phyloP scores from a whole-genome alignment of 2,888 invertebrate species.

The Rhimphoctona megacephalus region DNA sequence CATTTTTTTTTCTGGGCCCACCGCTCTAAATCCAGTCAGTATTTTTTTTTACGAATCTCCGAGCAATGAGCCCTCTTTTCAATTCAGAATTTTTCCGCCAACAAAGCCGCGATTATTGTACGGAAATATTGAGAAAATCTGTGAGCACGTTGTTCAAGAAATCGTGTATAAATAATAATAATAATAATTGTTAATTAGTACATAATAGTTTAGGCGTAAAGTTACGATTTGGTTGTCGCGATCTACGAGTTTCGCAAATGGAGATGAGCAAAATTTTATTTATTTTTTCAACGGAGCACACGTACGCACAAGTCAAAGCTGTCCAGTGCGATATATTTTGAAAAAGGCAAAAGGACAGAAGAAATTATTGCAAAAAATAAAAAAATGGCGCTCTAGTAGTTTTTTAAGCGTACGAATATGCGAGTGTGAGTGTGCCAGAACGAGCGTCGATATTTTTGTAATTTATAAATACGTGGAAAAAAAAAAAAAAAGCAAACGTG shows the following conservation, averaged over 20 bases:
- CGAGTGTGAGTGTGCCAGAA: conserved; percentile 38
- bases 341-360: not conserved
- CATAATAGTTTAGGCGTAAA: conserved; percentile 5
- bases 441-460: conserved; percentile 76
- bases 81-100: not conserved
- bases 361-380: not conserved
- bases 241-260: not conserved
- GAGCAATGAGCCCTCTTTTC: conserved; percentile 13
- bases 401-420: not conserved
- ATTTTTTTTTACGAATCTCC: conserved; percentile 45
- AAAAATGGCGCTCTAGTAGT: conserved; percentile 3
- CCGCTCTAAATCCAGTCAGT: conserved; percentile 58
- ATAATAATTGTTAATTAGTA: conserved; percentile 51
- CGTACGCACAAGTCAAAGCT: not conserved
- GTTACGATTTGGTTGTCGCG: not conserved
- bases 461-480: conserved; percentile 65
- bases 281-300: not conserved
- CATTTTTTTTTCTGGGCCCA: conserved; percentile 25
- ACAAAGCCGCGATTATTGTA: not conserved
- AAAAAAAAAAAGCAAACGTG: not conserved
- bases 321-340: not conserved
- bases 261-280: conserved; percentile 6
- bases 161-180: conserved; percentile 16
- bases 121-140: conserved; percentile 3
- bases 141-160: not conserved